Base-by-base conservation (phyloP, 2,888 invertebrate genomes). In the Laspeyria flexula region DNA sequence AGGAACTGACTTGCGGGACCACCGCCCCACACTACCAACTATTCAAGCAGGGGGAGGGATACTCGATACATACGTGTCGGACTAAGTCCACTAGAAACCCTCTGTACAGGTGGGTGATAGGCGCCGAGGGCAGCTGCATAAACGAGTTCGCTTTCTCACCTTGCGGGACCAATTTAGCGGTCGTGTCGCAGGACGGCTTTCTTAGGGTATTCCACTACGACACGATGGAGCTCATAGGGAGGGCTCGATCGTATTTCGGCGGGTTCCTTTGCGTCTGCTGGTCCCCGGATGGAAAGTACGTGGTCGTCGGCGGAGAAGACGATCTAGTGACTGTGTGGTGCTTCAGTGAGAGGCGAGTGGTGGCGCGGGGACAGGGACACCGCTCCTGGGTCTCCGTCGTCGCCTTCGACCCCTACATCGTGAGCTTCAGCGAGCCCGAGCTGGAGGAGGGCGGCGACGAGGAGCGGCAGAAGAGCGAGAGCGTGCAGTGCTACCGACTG, bases 141-240 rank as follows among this genome's bases (percentile, higher is more conserved):
- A 99, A 99, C 86, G 98, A 99, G 88, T 97, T 99, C 90, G 96
- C 97, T 48, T 99, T 99, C 86, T 99, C 99, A 35, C 99, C 99
- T 0, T 97, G 98, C 89, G 97, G 96, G 29, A 94, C 97, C 46
- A 97, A 98, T 88, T 90, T 99, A 66, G 99, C 99, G 4, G 95
- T 98, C 35, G 99, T 98, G 1, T 97, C 98, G 15, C 99, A 98
- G 83, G 98, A 98, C 90, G 99, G 99, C 11, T 97, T 98, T 84
- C 93, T 99, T 30, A 93, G 99, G 59, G 97, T 99, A 49, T 99
- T 99, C 92, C 97, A 99, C 81, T 99, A 99, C 85, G 97, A 99
- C 81, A 97, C 97, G 23, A 99, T 99, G 98, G 99, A 99, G 86
- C 93, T 99, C 58, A 93, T 98, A 45, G 99, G 99, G 11, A 94